Evolutionary conservation across 1,140 invertebrate species (phyloP).

Genomic region (Drosophila lacteicornis): DNA sequence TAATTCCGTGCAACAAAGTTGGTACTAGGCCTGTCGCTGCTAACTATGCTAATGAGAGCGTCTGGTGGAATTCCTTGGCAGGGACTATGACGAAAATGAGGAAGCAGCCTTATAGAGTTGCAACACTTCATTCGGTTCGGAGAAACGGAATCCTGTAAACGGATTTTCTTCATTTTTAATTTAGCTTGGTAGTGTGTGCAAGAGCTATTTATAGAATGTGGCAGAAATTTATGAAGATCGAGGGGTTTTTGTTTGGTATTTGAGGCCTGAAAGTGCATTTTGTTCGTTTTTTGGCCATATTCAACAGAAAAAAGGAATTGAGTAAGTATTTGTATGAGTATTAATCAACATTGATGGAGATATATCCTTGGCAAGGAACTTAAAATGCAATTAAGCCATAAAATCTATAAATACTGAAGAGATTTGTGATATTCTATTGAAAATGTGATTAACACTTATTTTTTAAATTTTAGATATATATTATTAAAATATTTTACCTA

Average conservation of each 20-base stretch:
- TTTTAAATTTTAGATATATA: too few relatives aligned
- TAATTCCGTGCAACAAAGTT: conserved; percentile 62
- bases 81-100: conserved; percentile 33
- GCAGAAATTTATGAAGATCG: not conserved
- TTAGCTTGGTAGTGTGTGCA: not conserved
- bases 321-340: too few relatives aligned
- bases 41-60: conserved; percentile 68
- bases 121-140: conserved; percentile 8
- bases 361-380: too few relatives aligned
- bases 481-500: too few relatives aligned
- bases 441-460: too few relatives aligned
- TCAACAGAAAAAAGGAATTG: too few relatives aligned
- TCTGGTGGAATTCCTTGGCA: conserved; percentile 19
- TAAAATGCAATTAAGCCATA: not conserved
- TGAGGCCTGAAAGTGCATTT: not conserved
- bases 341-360: too few relatives aligned
- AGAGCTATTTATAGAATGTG: conserved; percentile 15
- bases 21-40: conserved; percentile 39
- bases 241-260: not conserved
- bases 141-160: conserved; percentile 13
- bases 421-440: too few relatives aligned
- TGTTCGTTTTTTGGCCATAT: too few relatives aligned
- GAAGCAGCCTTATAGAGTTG: conserved; percentile 28
- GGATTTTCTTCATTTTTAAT: conserved; percentile 6
- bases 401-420: too few relatives aligned